Conservation (phyloP, 2,797 vertebrate species). For the Avahi laniger region DNA sequence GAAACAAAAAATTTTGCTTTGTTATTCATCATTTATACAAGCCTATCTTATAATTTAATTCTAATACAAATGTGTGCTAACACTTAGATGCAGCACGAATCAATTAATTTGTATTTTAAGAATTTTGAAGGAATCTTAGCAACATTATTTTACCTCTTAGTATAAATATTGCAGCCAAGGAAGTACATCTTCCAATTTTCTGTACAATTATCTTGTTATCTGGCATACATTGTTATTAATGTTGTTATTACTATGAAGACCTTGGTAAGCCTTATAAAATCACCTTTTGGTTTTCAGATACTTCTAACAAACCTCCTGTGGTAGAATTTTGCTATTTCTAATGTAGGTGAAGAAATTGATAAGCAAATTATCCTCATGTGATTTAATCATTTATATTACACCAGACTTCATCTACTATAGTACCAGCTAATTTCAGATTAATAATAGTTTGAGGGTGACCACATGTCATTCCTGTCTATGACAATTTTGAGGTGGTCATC, state of each 20-base stretch:
- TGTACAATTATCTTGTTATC: conserved; percentile 53
- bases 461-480: background rate
- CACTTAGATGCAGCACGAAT: background rate
- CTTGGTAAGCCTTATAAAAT: conserved; percentile 47
- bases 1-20: conserved; percentile 19
- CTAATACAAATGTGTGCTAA: conserved; percentile 25
- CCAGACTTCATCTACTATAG: background rate
- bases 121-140: conserved; percentile 22
- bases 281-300: conserved; percentile 19
- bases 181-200: conserved; percentile 60
- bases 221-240: background rate
- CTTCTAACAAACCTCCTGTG: background rate
- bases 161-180: conserved; percentile 47
- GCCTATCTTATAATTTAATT: conserved; percentile 58
- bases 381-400: background rate
- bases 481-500: conserved; percentile 35
- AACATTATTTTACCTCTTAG: conserved; percentile 39
- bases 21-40: background rate
- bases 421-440: conserved; percentile 20
- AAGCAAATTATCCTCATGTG: background rate
- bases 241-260: background rate
- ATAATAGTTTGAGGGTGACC: background rate
- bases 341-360: background rate
- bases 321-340: background rate
- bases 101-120: conserved; percentile 57